These are phyloP conservation scores for Amphiura filiformis DNA, from an alignment of 35 echinoderm and acorn worm species.

Conservation along the genomic window DNA sequence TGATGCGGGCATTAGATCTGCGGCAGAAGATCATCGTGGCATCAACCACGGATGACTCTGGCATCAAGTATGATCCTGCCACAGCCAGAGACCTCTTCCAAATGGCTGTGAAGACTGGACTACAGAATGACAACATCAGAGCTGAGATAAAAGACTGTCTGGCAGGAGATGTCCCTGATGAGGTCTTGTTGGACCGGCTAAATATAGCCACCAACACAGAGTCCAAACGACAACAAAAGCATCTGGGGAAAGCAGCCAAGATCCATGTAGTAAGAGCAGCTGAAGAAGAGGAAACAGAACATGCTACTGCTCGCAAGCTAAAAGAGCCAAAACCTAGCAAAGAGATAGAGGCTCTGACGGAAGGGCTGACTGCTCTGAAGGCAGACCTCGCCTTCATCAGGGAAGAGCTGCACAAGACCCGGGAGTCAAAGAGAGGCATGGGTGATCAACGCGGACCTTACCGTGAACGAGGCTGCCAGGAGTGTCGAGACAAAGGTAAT, in stretches of 20 bases:
- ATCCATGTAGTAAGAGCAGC: too few relatives aligned
- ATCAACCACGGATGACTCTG: conserved; percentile 4
- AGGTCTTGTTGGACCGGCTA: conserved; percentile 24
- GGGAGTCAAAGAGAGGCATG: too few relatives aligned
- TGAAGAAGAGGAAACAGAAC: too few relatives aligned
- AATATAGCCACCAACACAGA: conserved; percentile 12
- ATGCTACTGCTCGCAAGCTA: too few relatives aligned
- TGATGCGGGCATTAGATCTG: conserved; percentile 49
- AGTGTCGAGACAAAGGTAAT: neutral
- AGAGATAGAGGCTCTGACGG: too few relatives aligned
- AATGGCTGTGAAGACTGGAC: conserved; percentile 51
- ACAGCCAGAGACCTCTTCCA: conserved; percentile 56
- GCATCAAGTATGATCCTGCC: conserved; percentile 30
- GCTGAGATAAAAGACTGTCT: conserved; percentile 33
- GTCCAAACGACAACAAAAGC: neutral
- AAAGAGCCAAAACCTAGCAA: too few relatives aligned
- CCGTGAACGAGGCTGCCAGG: conserved; percentile 24
- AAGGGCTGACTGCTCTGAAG: too few relatives aligned
- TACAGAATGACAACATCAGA: conserved; percentile 31
- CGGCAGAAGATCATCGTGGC: conserved; percentile 39
- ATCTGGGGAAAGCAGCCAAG: too few relatives aligned
- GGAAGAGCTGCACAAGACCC: too few relatives aligned
- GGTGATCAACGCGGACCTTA: too few relatives aligned
- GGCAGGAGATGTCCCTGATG: conserved; percentile 6
- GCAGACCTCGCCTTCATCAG: too few relatives aligned